These are phyloP conservation scores for Argynnis bischoffii DNA, from an alignment of 2,888 invertebrate species.

Conservation along the genomic window DNA sequence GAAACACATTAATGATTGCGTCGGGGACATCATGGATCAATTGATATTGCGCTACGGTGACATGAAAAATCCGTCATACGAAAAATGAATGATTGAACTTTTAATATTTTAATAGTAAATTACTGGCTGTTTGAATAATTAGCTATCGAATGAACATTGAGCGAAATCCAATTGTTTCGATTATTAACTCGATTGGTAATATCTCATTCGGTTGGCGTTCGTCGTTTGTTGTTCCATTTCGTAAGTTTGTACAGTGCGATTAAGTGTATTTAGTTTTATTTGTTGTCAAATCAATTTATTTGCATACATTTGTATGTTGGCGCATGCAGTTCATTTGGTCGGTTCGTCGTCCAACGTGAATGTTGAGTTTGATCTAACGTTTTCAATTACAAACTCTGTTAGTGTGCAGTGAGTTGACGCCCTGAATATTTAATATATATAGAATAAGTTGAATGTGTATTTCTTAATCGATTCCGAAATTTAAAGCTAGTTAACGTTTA, in stretches of 20 bases:
- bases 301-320: constrained; percentile 33
- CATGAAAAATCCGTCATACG: constrained; percentile 39
- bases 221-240: constrained; percentile 53
- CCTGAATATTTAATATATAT: constrained; percentile 6
- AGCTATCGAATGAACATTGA: constrained; percentile 54
- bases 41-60: constrained; percentile 28
- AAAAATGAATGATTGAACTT: constrained; percentile 54
- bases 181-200: constrained; percentile 61
- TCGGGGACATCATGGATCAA: constrained; percentile 33
- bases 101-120: constrained; percentile 61
- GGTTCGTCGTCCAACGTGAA: constrained; percentile 3
- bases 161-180: constrained; percentile 60
- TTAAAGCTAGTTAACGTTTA: too few species aligned
- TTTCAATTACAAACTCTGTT: constrained; percentile 6
- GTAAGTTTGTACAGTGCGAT: constrained; percentile 50
- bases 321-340: constrained; percentile 29
- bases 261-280: constrained; percentile 50
- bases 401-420: neutral
- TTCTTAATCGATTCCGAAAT: neutral
- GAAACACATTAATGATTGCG: constrained; percentile 21
- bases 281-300: constrained; percentile 38
- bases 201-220: constrained; percentile 57
- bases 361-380: constrained; percentile 40
- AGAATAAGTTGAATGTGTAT: neutral
- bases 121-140: constrained; percentile 63